Conservation (phyloP, 2,888 invertebrate species). For the Papilio demoleus region DNA sequence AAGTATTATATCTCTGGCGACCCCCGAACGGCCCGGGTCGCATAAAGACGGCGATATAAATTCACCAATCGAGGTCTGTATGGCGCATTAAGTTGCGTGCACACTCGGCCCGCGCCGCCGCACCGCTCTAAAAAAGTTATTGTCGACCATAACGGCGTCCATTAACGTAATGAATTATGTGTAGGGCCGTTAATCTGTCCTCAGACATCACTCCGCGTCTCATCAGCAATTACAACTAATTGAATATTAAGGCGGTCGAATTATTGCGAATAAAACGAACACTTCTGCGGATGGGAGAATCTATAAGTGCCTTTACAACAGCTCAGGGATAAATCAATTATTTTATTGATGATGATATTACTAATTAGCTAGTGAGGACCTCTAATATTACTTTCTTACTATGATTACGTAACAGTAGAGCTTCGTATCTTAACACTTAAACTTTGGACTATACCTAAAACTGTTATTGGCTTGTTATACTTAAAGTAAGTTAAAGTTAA, state of each 20-base stretch:
- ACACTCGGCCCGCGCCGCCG: conserved; percentile 38
- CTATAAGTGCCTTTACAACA: conserved; percentile 42
- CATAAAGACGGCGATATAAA: conserved; percentile 44
- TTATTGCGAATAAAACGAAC: conserved; percentile 73
- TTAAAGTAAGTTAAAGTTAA: too few species aligned
- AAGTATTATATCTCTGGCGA: conserved; percentile 29
- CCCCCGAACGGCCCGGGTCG: neutral
- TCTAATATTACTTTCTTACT: neutral
- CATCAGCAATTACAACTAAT: conserved; percentile 71
- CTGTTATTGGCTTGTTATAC: too few species aligned
- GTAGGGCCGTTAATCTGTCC: conserved; percentile 65
- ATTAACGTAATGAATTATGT: conserved; percentile 78
- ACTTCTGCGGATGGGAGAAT: conserved; percentile 52
- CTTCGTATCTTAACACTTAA: too few species aligned
- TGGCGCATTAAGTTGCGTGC: conserved; percentile 44
- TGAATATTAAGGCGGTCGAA: conserved; percentile 72
- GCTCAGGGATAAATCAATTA: neutral
- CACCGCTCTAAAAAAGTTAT: conserved; percentile 53
- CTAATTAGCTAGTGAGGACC: neutral
- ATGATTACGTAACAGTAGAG: neutral
- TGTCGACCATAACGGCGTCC: conserved; percentile 65
- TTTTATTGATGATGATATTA: neutral
- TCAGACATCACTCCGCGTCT: conserved; percentile 67
- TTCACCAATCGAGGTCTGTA: conserved; percentile 43
- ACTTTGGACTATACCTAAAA: too few species aligned